Conservation (phyloP, 53 echinoderm and acorn worm genomes). For the Paelopatides confundens region DNA sequence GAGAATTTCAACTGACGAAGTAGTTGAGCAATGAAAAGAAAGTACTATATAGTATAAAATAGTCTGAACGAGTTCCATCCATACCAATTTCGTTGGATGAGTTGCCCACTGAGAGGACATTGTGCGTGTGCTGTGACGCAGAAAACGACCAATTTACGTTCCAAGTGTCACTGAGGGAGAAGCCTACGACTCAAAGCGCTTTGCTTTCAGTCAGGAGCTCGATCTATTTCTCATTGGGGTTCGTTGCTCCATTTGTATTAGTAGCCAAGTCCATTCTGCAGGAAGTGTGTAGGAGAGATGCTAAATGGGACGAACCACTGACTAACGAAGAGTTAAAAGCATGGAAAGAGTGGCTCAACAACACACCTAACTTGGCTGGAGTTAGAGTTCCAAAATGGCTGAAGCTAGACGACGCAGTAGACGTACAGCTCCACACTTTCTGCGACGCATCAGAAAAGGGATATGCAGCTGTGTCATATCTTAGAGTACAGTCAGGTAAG, state of each 20-base stretch:
- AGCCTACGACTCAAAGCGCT: slow-evolving; percentile 65
- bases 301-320: slow-evolving; percentile 72
- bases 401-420: no score
- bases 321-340: no score
- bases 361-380: no score
- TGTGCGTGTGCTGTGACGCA: slow-evolving; percentile 55
- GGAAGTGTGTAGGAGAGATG: slow-evolving; percentile 50
- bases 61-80: slow-evolving; percentile 57
- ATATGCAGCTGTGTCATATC: no score
- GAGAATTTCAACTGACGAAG: slow-evolving; percentile 30
- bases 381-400: no score
- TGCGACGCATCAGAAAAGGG: no score
- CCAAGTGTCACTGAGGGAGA: neutral
- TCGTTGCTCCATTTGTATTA: slow-evolving; percentile 61
- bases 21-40: slow-evolving; percentile 24
- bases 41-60: slow-evolving; percentile 42
- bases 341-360: slow-evolving; percentile 15
- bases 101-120: slow-evolving; percentile 39
- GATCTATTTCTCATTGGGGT: slow-evolving; percentile 69
- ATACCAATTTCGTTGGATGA: neutral
- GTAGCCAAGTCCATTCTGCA: slow-evolving; percentile 67
- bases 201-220: slow-evolving; percentile 68
- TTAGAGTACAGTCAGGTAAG: no score
- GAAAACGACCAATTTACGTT: slow-evolving; percentile 48
- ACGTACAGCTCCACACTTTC: no score